Base-by-base conservation (phyloP, 2,888 invertebrate genomes). In the Hyposoter dolosus region DNA sequence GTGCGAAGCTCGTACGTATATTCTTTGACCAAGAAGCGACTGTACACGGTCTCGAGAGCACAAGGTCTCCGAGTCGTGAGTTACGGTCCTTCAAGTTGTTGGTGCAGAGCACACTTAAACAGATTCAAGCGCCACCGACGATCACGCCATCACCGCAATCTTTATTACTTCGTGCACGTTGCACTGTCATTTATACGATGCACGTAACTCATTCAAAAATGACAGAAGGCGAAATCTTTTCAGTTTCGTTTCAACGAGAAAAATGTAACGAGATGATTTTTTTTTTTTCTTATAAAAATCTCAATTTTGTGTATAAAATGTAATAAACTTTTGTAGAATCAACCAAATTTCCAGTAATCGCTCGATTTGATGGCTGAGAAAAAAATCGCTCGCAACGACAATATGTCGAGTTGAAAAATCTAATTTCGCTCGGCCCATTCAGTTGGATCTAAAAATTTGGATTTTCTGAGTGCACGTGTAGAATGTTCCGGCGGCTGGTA, bases 131-230 rank as follows among this genome's bases (percentile, higher is more conserved):
- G 56, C 53, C 71, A 79, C 86, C 86, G 86, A 78, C 86, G 80
- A 83, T 84, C 84, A 87, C 88, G 88, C 87, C 81, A 87, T 88
- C 84, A 74, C 77, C 69, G 65, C 84, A 56, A 88, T 88, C 88
- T 86, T 88, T 86, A 86, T 86, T 84, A 88, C 87, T 28, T 12
- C 47, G 10, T 40, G 66, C 28, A 69, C 28, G 69, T 53, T 79
- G 82, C 84, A 82, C 86, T 84, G 79, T 81, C 71, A 60, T 71
- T 19, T 68, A 68, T 68, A 84, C 60, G 82, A 66, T 60, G 68
- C 82, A 78, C 74, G 82, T 87, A 84, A 87, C 84, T 78, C 35
- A 60, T 63, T 56, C 56, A 43, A 72, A 28, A 47, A 28, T 47
- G 50, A 72, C 65, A 45, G 40, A 28, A 7, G 10, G 40, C 40